These are phyloP conservation scores for Petrocephalus schoutedeni DNA, from an alignment of 2,797 vertebrate genomes.

Conservation along the genomic window DNA sequence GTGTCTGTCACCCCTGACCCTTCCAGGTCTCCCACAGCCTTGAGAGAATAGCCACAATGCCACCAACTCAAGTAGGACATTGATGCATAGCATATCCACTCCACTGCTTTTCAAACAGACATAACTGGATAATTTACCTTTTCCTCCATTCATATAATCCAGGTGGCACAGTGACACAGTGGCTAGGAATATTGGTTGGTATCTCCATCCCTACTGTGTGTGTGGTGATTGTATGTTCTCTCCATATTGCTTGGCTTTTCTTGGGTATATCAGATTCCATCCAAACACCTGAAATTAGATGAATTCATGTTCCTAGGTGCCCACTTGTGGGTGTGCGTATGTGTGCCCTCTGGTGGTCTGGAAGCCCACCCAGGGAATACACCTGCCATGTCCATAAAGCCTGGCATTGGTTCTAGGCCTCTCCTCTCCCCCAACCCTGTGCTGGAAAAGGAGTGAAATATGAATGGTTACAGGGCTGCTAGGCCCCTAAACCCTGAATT, in stretches of 20 bases:
- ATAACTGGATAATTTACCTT: background rate
- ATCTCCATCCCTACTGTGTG: background rate
- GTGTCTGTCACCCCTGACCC: slow-evolving; percentile 28
- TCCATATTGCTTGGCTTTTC: background rate
- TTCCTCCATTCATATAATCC: background rate
- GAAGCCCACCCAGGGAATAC: no score
- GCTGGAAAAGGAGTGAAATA: background rate
- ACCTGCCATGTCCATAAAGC: background rate
- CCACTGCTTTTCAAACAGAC: background rate
- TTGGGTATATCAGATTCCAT: background rate
- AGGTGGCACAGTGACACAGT: background rate
- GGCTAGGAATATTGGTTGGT: background rate
- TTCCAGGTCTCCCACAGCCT: slow-evolving; percentile 26
- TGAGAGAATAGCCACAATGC: slow-evolving; percentile 23
- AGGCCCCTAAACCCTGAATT: background rate
- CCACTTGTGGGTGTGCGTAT: background rate
- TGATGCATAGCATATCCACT: slow-evolving; percentile 19
- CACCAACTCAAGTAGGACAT: slow-evolving; percentile 28
- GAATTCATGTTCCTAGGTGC: background rate
- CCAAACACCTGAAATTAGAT: background rate
- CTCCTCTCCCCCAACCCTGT: background rate
- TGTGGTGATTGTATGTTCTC: background rate
- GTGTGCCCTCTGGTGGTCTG: no score
- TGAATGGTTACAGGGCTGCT: background rate
- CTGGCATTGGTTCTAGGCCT: background rate